phyloP scores from a whole-genome alignment of 2,113 vertebrate genomes.

The Sterrhoptilus dennistouni region DNA sequence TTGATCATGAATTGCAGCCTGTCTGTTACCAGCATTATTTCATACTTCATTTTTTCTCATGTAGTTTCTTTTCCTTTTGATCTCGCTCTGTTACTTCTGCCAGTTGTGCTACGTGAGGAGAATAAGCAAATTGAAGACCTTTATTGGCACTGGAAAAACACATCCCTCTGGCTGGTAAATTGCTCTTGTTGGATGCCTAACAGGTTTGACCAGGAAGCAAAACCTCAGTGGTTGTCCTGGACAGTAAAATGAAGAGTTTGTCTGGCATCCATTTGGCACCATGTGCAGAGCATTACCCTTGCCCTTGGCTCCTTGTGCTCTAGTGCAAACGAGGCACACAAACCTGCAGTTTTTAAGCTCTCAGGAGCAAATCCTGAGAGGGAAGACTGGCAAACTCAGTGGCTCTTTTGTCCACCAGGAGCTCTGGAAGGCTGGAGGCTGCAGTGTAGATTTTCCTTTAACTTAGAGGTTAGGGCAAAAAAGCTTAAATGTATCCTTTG shows the following conservation, averaged over 20 bases:
- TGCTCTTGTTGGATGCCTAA: not conserved
- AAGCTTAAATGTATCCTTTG: not conserved
- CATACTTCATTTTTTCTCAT: constrained; percentile 32
- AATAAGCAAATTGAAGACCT: constrained; percentile 1
- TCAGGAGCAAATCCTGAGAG: not conserved
- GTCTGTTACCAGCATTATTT: constrained; percentile 42
- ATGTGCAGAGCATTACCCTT: not conserved
- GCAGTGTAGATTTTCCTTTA: not conserved
- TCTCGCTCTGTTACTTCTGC: constrained; percentile 40
- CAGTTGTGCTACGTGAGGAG: constrained; percentile 27
- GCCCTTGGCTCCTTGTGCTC: not conserved
- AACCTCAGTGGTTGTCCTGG: not conserved
- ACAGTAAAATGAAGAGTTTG: not conserved
- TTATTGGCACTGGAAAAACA: not conserved
- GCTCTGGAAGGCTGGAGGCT: not conserved
- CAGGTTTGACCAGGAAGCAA: not conserved
- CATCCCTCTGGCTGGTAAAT: not conserved
- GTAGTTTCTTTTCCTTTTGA: constrained; percentile 53
- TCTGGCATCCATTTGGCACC: not conserved
- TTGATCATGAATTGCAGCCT: constrained; percentile 56
- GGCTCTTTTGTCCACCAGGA: not conserved
- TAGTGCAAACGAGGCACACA: not conserved
- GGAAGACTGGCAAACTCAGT: not conserved
- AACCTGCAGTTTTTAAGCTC: not conserved
- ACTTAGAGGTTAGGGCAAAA: not conserved